These are phyloP conservation scores for Ophioninae sp. DNA, from an alignment of 2,888 invertebrate genomes.

Conservation along the genomic window DNA sequence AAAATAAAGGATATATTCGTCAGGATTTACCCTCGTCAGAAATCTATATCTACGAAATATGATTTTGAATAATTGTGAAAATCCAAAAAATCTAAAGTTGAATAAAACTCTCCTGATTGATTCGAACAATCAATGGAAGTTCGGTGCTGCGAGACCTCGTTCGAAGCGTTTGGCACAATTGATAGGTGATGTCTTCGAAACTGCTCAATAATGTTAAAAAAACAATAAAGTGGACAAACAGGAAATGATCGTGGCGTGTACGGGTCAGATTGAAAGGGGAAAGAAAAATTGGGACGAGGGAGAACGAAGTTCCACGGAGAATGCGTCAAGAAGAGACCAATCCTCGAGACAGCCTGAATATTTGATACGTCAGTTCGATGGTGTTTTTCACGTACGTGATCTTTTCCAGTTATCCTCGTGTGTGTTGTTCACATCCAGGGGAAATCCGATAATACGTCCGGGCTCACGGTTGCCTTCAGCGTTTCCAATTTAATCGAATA, in stretches of 20 bases:
- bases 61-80: too few relatives aligned
- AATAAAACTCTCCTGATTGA: too few relatives aligned
- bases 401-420: constrained; percentile 29
- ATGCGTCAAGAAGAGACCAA: constrained; percentile 37
- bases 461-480: constrained; percentile 42
- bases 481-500: constrained; percentile 68
- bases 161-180: not conserved
- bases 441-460: constrained; percentile 58
- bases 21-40: too few relatives aligned
- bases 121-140: not conserved
- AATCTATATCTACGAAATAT: too few relatives aligned
- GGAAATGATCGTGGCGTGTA: not conserved
- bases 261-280: not conserved
- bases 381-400: constrained; percentile 26
- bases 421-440: constrained; percentile 31
- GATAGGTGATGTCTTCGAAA: not conserved
- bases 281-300: not conserved
- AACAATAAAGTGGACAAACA: not conserved
- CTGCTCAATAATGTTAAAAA: constrained; percentile 17
- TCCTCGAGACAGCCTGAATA: constrained; percentile 41
- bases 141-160: not conserved
- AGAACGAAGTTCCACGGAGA: not conserved
- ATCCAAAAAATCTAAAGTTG: too few relatives aligned
- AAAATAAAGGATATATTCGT: not conserved
- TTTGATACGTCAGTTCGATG: constrained; percentile 43